Base-by-base conservation (phyloP, 2,888 invertebrate species). In the Epiperipatus broadwayi region DNA sequence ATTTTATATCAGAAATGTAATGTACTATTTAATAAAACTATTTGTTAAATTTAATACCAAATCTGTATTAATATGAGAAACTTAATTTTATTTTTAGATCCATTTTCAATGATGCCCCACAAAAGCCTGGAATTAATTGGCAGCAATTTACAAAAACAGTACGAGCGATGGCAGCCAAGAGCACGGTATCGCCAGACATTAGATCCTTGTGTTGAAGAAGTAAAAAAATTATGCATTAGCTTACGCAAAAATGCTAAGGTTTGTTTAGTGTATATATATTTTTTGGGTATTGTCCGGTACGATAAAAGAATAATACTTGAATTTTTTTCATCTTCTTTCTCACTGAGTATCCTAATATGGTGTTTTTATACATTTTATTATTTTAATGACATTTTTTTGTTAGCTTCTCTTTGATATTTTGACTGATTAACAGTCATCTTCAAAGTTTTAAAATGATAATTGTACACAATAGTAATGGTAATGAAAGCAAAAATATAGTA, bases 91-190 rank as follows among this genome's bases (percentile, higher is more conserved):
- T n/a, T n/a, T n/a, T 19, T 44, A 55, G 67, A 68, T 50, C 93
- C 95, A 1, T 64, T 77, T 39, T 74, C 83, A 0, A 70, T 84
- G 61, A 81, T 84, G 35, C 78, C 85, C 5, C 75, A 74, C 47
- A 91, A 91, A 61, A 87, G 95, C 0, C 65, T 93, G 50, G 91
- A 93, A 61, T 72, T 73, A 37, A 89, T 97, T 43, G 93, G 91
- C 1, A 70, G 72, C 31, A 79, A 75, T 54, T 68, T 99, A 40
- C 93, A 95, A 60, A 75, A 79, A 51, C 93, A 95, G 57, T 99
- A 99, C 56, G 95, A 97, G 64, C 69, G 91, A 43, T 95, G 95
- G 93, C 97, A 99, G 59, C 93, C 95, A 5, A 67, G 93, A 34
- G 95, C 97, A 1, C 70, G 91, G 4, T 99, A 97, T 63, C 95